Evolutionary conservation across 2,797 vertebrate species (phyloP), one percentile per base, ranked within the genome.

Genomic region (Eleutherodactylus coqui): DNA sequence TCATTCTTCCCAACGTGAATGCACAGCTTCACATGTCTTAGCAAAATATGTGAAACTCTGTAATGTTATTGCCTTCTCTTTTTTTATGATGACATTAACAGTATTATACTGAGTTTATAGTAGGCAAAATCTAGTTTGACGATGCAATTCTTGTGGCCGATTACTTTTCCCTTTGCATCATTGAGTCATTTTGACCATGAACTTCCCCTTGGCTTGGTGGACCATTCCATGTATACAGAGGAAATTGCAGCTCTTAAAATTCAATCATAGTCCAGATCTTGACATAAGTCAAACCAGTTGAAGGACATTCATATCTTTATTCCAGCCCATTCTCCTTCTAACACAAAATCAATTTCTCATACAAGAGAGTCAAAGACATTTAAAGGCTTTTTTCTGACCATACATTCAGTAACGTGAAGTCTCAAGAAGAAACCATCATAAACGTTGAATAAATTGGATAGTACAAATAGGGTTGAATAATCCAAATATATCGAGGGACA

Each of bases 331-430:
- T 64, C 29, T 64, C 14, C 60, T 27, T 64, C 60, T 32, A 64
- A 64, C 27, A 64, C 13, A 64, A 64, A 64, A 64, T 64, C 60
- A 64, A 34, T 34, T 64, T 64, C 29, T 64, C 60, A 64, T 64
- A 64, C 27, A 64, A 64, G 60, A 55, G 29, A 64, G 60, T 17
- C 60, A 27, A 34, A 64, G 14, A 64, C 27, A 27, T 34, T 64
- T 14, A 16, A 64, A 64, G 6, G 29, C 2, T 34, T 64, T 64
- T 60, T 51, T 51, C 2, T 55, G 53, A 55, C 16, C n/a, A 21
- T 55, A 5, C 21, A 55, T 55, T 55, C 53, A 24, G 53, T 55
- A 55, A n/a, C n/a, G 53, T n/a, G 21, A 10, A 55, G 16, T 24
- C 21, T 55, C 53, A 24, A 55, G 19, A 21, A 53, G 17, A 6